Base-by-base conservation (phyloP, 2,888 invertebrate genomes). In the Erannis defoliaria region DNA sequence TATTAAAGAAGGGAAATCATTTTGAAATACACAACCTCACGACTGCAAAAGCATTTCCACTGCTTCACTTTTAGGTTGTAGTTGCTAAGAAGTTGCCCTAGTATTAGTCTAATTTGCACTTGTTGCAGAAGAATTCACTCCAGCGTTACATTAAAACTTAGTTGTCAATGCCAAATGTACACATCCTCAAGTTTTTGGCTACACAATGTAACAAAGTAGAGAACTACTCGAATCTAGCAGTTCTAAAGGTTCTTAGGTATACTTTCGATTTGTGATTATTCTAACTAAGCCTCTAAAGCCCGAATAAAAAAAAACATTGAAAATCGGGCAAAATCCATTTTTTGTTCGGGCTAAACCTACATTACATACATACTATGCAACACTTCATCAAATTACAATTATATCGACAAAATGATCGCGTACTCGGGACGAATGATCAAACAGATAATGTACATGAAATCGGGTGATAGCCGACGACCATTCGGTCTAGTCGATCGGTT, bases 191-290 rank as follows among this genome's bases (percentile, higher is more conserved):
- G 29, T 58, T 31, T 18, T 38, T 46, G 33, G 31, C 40, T 59
- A 55, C 35, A 45, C 9, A 31, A 33, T 21, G 51, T 58, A 58
- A 49, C 33, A 23, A 33, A 33, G 50, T 43, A 33, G 10, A 50
- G 33, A 57, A 51, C 67, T 60, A 59, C 38, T 50, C 46, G 14
- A 45, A 14, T 43, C 68, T 66, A 66, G 62, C 64, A 62, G 57
- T 64, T 48, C 57, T 66, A 64, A 53, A 38, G 57, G 57, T 40
- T 60, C 54, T 55, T 56, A 54, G 45, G 53, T 63, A 35, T 57
- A 55, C 14, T 21, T 55, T 57, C 35, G 45, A 31, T 35, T 45
- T 57, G 23, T 38, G 57, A 56, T 59, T 62, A 58, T 55, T 62
- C 60, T 66, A 66, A 42, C 58, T 62, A 62, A 53, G 49, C 50